These are phyloP conservation scores for Leptodactylus fallax DNA, from an alignment of 2,797 vertebrate species.

Conservation along the genomic window DNA sequence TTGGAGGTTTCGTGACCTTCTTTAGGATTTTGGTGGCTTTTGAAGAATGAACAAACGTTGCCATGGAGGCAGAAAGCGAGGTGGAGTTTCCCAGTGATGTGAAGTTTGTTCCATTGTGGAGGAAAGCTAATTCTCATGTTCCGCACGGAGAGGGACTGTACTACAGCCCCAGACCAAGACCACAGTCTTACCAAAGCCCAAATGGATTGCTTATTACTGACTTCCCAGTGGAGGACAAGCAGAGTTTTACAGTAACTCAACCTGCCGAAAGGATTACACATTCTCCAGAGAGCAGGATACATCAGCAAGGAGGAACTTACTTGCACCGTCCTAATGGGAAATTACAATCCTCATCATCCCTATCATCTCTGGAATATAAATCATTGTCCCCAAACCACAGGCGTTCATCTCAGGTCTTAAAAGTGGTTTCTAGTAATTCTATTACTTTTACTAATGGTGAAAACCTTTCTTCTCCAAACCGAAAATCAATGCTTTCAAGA, in stretches of 20 bases:
- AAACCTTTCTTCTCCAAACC: slow-evolving; percentile 65
- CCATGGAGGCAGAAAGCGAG: slow-evolving; percentile 82
- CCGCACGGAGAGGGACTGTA: slow-evolving; percentile 67
- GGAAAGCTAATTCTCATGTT: slow-evolving; percentile 72
- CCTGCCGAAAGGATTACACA: slow-evolving; percentile 74
- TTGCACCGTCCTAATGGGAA: slow-evolving; percentile 70
- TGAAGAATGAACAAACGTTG: slow-evolving; percentile 54
- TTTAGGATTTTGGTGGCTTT: slow-evolving; percentile 41
- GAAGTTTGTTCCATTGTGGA: slow-evolving; percentile 81
- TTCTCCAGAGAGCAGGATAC: slow-evolving; percentile 65
- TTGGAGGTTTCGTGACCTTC: slow-evolving; percentile 23
- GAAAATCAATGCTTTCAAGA: slow-evolving; percentile 37
- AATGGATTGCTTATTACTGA: slow-evolving; percentile 80
- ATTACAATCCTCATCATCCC: slow-evolving; percentile 60
- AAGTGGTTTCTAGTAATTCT: slow-evolving; percentile 68
- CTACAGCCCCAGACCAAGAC: slow-evolving; percentile 71
- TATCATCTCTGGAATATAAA: slow-evolving; percentile 74
- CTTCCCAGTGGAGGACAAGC: slow-evolving; percentile 81
- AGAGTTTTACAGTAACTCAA: slow-evolving; percentile 73
- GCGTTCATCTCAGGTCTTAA: slow-evolving; percentile 66
- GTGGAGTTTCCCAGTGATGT: slow-evolving; percentile 82
- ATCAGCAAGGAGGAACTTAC: slow-evolving; percentile 69
- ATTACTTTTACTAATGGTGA: slow-evolving; percentile 63
- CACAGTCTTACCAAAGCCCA: slow-evolving; percentile 85
- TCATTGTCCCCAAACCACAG: slow-evolving; percentile 59